Percentiles rank a stretch among this genome's conserved stretches.
Evolutionary conservation across 2,888 invertebrate species (phyloP).

Genomic region (Dynastes maya): DNA sequence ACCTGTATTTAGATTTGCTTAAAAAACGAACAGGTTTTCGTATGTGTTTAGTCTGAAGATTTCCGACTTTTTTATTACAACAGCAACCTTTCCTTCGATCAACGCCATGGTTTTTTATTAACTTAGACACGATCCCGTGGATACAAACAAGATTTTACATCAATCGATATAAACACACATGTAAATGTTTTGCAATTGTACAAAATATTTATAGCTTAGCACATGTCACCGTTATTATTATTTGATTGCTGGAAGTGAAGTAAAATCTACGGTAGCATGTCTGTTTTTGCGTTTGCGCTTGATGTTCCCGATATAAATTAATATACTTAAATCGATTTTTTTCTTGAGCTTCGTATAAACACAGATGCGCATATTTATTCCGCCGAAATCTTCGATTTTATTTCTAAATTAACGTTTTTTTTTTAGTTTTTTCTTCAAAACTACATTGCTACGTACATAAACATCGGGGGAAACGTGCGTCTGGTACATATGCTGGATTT

Average conservation of each 20-base stretch:
- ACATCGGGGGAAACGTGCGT: constrained; percentile 10
- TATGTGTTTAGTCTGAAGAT: constrained; percentile 7
- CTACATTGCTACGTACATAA: background rate
- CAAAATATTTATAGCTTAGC: constrained; percentile 14
- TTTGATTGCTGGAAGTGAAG: background rate
- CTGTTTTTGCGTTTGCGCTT: background rate
- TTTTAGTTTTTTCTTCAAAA: background rate
- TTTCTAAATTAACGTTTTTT: constrained; percentile 1
- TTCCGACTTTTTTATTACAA: background rate
- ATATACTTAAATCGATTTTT: background rate
- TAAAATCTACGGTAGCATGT: no score
- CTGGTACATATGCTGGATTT: constrained; percentile 18
- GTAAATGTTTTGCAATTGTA: constrained; percentile 8
- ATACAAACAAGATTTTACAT: no score
- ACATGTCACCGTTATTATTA: constrained; percentile 15
- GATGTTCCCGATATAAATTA: background rate
- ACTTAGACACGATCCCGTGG: no score
- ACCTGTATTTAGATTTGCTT: no score
- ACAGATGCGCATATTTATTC: constrained; percentile 26
- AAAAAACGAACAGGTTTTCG: background rate
- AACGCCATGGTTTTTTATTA: no score
- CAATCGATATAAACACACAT: background rate
- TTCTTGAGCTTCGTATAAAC: constrained; percentile 14
- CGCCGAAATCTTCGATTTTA: background rate
- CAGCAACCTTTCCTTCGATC: no score